phyloP scores from a whole-genome alignment of 2,113 vertebrate genomes.

The Gambusia holbrooki region DNA sequence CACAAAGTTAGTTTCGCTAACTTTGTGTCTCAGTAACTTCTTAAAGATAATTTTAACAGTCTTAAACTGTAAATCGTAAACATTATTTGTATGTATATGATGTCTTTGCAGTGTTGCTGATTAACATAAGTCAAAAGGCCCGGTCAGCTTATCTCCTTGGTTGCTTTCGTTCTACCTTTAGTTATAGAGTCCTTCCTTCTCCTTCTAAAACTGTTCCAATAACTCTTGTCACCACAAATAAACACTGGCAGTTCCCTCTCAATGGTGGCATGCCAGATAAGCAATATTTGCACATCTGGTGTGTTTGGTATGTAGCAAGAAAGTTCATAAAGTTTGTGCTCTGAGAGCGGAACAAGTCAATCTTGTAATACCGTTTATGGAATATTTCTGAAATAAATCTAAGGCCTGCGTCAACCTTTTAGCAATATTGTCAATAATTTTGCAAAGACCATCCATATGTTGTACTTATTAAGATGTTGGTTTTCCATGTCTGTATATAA shows the following conservation, averaged over 20 bases:
- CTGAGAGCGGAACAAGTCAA: background rate
- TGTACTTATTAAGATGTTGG: background rate
- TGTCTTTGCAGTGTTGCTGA: conserved; percentile 25
- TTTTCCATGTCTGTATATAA: background rate
- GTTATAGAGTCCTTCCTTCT: conserved; percentile 53
- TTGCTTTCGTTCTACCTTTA: conserved; percentile 20
- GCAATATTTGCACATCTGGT: conserved; percentile 41
- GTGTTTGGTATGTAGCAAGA: background rate
- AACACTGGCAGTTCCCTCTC: conserved; percentile 57
- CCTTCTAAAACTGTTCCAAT: conserved; percentile 40
- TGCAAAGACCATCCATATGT: background rate
- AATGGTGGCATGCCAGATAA: conserved; percentile 55
- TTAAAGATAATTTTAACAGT: conserved; percentile 29
- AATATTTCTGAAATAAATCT: background rate
- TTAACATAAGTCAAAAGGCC: no score
- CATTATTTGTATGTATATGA: conserved; percentile 40
- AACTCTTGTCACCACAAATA: conserved; percentile 58
- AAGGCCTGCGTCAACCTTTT: no score
- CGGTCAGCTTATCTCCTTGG: conserved; percentile 28
- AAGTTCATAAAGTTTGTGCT: conserved; percentile 7
- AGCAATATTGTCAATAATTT: background rate
- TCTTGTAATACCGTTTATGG: background rate
- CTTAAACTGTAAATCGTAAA: conserved; percentile 44
- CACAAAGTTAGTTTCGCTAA: no score
- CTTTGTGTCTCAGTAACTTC: conserved; percentile 10